phyloP scores from a whole-genome alignment of 2,888 invertebrate genomes.

The Himalopsyche japonica region DNA sequence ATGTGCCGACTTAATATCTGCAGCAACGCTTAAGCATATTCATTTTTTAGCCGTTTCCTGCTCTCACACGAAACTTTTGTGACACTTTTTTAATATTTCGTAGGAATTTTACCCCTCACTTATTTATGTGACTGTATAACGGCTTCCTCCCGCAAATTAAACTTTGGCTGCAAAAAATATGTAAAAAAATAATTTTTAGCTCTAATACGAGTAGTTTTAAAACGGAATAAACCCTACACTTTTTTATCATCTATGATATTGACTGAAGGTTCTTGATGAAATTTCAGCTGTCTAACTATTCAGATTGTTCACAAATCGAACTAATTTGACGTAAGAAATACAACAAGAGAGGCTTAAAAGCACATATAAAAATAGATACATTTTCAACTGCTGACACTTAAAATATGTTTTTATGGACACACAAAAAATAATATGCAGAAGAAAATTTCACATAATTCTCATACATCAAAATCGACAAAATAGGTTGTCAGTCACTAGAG shows the following conservation, averaged over 20 bases:
- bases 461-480: no score
- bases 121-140: constrained; percentile 1
- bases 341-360: no score
- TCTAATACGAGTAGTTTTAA: background rate
- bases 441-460: no score
- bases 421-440: no score
- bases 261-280: no score
- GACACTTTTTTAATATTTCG: constrained; percentile 6
- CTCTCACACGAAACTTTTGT: background rate
- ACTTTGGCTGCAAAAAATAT: background rate
- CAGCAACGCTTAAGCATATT: background rate
- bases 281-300: no score
- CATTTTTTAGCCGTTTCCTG: background rate
- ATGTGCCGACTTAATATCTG: constrained; percentile 7
- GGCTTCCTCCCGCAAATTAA: background rate
- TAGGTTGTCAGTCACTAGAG: no score
- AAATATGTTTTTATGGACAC: no score
- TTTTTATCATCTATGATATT: background rate
- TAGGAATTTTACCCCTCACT: background rate
- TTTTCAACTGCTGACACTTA: no score
- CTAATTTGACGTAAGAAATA: no score
- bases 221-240: background rate
- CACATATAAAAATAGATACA: no score
- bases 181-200: background rate
- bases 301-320: no score